phyloP scores from a whole-genome alignment of 2,113 vertebrate species.

The Athene noctua region DNA sequence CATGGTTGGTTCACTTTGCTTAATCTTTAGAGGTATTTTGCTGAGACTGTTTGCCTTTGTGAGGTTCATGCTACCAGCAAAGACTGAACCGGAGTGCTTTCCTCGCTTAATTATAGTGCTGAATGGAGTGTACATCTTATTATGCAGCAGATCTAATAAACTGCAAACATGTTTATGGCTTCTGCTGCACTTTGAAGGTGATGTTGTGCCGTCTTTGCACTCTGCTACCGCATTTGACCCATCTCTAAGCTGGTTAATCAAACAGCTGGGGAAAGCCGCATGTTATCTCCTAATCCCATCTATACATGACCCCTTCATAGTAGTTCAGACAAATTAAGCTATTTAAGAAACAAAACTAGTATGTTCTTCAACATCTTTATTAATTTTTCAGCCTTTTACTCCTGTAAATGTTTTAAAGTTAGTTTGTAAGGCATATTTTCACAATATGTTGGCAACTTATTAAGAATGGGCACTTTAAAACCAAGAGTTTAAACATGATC shows the following conservation, averaged over 20 bases:
- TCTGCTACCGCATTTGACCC: constrained; percentile 21
- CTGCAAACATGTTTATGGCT: background rate
- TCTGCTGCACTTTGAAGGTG: constrained; percentile 2
- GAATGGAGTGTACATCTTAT: constrained; percentile 3
- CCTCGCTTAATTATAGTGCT: constrained; percentile 36
- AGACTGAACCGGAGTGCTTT: background rate
- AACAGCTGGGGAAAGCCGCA: constrained; percentile 23
- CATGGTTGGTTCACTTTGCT: background rate
- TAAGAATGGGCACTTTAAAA: background rate
- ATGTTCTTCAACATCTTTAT: background rate
- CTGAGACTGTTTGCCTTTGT: constrained; percentile 32
- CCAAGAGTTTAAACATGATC: background rate
- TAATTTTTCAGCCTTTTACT: background rate
- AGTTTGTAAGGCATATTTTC: background rate
- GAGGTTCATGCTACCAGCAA: constrained; percentile 27
- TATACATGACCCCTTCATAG: background rate
- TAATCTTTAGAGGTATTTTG: constrained; percentile 49
- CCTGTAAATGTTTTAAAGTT: background rate
- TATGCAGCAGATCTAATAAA: constrained; percentile 23
- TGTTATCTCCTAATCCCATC: constrained; percentile 10
- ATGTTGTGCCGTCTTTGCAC: background rate
- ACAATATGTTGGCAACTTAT: background rate
- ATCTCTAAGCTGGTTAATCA: constrained; percentile 40
- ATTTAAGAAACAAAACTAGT: background rate
- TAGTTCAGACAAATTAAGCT: background rate